These are phyloP conservation scores for Ornithoptera alexandrae DNA, from an alignment of 2,888 invertebrate species.

Conservation along the genomic window DNA sequence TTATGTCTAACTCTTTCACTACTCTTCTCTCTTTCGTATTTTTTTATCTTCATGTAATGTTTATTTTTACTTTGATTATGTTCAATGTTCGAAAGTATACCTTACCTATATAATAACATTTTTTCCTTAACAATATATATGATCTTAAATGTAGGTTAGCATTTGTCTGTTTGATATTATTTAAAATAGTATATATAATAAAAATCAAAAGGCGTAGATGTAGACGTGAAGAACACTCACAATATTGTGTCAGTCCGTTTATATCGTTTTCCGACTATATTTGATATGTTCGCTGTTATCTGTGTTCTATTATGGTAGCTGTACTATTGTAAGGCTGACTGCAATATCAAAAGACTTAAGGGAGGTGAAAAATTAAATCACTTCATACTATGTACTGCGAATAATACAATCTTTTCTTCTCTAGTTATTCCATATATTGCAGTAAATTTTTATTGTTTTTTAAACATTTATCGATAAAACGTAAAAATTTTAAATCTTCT, in stretches of 20 bases:
- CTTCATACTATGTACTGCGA: neutral
- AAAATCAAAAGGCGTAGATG: neutral
- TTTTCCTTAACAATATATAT: neutral
- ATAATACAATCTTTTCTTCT: neutral
- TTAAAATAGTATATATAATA: neutral
- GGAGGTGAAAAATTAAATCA: neutral
- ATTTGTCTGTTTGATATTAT: neutral
- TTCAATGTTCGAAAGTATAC: too few relatives aligned
- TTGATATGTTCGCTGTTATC: conserved; percentile 25
- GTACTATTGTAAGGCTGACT: conserved; percentile 6
- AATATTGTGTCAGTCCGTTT: conserved; percentile 21
- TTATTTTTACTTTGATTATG: too few relatives aligned
- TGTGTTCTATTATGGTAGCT: conserved; percentile 16
- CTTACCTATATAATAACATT: neutral
- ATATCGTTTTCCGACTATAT: conserved; percentile 25
- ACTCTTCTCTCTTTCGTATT: too few relatives aligned
- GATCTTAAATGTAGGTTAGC: neutral
- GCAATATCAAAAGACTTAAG: neutral
- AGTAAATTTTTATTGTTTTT: neutral
- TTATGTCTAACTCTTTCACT: too few relatives aligned
- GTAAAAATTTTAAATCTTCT: neutral
- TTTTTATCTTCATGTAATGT: too few relatives aligned
- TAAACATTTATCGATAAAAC: neutral
- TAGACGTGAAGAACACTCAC: neutral
- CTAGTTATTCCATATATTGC: neutral